These are phyloP conservation scores for Clarias platycephalus DNA, from an alignment of 2,797 vertebrate species.

Conservation along the genomic window DNA sequence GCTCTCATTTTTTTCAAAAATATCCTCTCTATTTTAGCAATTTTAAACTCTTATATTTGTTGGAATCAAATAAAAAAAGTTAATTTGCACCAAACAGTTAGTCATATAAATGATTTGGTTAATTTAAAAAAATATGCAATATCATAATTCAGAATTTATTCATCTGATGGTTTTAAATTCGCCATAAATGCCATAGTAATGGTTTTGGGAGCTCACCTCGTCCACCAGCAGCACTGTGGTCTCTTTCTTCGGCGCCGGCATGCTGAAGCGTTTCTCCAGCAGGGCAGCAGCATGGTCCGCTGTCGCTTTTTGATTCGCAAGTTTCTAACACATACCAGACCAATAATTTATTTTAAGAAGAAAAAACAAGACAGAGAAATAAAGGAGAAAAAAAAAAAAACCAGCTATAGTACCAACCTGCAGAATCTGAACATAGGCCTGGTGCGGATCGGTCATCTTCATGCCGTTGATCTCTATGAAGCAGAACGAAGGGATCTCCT, in stretches of 20 bases:
- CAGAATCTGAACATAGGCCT: constrained; percentile 91
- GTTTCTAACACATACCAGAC: constrained; percentile 70
- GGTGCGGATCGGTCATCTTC: constrained; percentile 97
- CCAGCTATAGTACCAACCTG: constrained; percentile 69
- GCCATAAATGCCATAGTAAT: background rate
- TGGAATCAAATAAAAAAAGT: background rate
- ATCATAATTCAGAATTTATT: background rate
- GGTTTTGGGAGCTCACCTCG: constrained; percentile 76
- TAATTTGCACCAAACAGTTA: background rate
- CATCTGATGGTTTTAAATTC: too few relatives aligned
- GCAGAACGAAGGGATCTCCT: constrained; percentile 81
- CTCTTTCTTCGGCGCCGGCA: constrained; percentile 78
- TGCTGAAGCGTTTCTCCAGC: constrained; percentile 84
- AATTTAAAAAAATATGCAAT: background rate
- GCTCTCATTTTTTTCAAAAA: background rate
- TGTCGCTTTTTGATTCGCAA: constrained; percentile 90
- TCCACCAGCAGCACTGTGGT: constrained; percentile 89
- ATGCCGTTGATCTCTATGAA: constrained; percentile 94
- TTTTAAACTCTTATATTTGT: background rate
- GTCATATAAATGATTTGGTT: background rate
- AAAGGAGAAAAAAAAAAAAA: too few relatives aligned
- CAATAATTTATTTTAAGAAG: too few relatives aligned
- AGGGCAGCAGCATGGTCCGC: constrained; percentile 85
- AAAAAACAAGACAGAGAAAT: background rate
- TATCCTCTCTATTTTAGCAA: background rate